These are phyloP conservation scores for Hyppa rectilinea DNA, from an alignment of 2,888 invertebrate genomes.

Conservation along the genomic window DNA sequence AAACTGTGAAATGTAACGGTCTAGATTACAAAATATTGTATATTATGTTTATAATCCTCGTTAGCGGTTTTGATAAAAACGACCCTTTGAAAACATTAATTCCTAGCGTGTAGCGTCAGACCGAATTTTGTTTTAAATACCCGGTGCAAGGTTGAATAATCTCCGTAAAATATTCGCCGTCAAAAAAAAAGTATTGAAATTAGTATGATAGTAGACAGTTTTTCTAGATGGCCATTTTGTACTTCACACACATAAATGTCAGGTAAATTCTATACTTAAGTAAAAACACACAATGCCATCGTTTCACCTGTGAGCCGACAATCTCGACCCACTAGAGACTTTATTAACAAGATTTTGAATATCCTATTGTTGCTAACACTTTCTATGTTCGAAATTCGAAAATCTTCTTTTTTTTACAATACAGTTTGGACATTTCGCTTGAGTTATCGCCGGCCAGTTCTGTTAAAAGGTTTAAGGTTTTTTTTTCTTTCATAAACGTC, in stretches of 20 bases:
- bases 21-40: conserved; percentile 42
- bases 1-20: conserved; percentile 19
- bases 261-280: conserved; percentile 42
- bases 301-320: conserved; percentile 60
- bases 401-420: conserved; percentile 77
- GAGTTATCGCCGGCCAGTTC: conserved; percentile 90
- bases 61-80: no score
- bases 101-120: no score
- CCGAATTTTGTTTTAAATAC: no score
- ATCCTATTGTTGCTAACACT: conserved; percentile 90
- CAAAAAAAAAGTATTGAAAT: conserved; percentile 9
- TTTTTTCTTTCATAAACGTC: conserved; percentile 84
- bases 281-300: conserved; percentile 51
- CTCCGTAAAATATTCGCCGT: not conserved
- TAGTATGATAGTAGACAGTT: conserved; percentile 1
- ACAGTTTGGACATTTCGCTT: conserved; percentile 90
- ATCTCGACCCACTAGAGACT: conserved; percentile 78
- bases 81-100: no score
- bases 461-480: conserved; percentile 88
- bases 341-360: conserved; percentile 90
- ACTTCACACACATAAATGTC: conserved; percentile 23
- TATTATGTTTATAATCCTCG: no score
- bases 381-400: conserved; percentile 87
- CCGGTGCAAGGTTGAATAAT: no score
- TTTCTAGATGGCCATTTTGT: conserved; percentile 42